Evolutionary conservation across 2,113 vertebrate species (phyloP).

Genomic region (Pteronura brasiliensis): DNA sequence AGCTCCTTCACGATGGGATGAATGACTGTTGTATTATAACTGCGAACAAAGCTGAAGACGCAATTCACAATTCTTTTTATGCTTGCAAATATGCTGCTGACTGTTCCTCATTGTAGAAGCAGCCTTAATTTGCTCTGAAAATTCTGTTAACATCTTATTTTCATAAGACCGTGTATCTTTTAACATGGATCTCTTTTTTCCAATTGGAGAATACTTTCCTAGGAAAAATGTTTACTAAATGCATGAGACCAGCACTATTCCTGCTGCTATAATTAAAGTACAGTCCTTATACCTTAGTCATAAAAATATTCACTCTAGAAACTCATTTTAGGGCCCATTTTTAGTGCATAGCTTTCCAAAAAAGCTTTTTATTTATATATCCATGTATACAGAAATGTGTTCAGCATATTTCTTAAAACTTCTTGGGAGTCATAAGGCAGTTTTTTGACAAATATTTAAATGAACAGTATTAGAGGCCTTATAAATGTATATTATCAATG

Average conservation of each 20-base stretch:
- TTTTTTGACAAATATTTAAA: slow-evolving; percentile 45
- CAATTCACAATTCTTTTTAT: slow-evolving; percentile 51
- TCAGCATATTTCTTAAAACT: slow-evolving; percentile 31
- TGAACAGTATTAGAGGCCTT: background rate
- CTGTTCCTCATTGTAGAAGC: slow-evolving; percentile 55
- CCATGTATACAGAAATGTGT: slow-evolving; percentile 13
- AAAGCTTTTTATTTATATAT: slow-evolving; percentile 64
- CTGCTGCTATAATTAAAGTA: slow-evolving; percentile 44
- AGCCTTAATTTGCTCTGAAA: slow-evolving; percentile 57
- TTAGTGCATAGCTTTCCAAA: slow-evolving; percentile 49
- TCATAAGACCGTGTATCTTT: slow-evolving; percentile 37
- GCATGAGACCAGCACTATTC: slow-evolving; percentile 54
- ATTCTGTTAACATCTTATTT: slow-evolving; percentile 53
- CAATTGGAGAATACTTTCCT: background rate
- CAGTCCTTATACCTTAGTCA: slow-evolving; percentile 46
- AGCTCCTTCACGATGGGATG: background rate
- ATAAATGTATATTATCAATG: background rate
- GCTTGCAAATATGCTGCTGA: slow-evolving; percentile 43
- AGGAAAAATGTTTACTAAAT: slow-evolving; percentile 46
- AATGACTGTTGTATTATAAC: slow-evolving; percentile 58
- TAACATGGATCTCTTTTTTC: slow-evolving; percentile 11
- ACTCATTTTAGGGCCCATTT: slow-evolving; percentile 36
- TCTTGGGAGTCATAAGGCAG: background rate
- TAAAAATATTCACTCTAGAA: slow-evolving; percentile 47
- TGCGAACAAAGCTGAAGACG: slow-evolving; percentile 54